Conservation (phyloP, 2,888 invertebrate genomes). For the Parnassius glacialis region DNA sequence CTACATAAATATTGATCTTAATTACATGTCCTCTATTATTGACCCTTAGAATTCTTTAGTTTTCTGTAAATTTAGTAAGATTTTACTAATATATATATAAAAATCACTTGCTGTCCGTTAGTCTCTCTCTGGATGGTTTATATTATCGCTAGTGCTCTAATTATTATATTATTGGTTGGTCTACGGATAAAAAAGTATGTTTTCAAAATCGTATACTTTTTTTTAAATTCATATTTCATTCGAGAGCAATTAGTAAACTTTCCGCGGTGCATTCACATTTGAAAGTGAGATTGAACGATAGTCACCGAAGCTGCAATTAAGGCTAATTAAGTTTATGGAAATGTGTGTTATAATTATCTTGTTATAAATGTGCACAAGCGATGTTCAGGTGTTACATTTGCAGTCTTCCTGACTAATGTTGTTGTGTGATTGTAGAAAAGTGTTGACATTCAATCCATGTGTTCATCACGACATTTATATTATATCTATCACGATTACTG, state of each 20-base stretch:
- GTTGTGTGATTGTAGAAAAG: slow-evolving; percentile 1
- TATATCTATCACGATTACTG: too few species aligned
- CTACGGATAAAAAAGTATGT: slow-evolving; percentile 9
- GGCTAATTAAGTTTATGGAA: slow-evolving; percentile 37
- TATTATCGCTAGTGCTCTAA: too few species aligned
- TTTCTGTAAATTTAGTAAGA: too few species aligned
- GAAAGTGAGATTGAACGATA: slow-evolving; percentile 37
- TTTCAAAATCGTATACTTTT: slow-evolving; percentile 10
- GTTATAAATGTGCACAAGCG: slow-evolving; percentile 30
- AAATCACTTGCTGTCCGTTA: too few species aligned
- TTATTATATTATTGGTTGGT: not conserved
- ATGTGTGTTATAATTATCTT: slow-evolving; percentile 33
- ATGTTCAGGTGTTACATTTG: slow-evolving; percentile 11
- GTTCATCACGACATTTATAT: too few species aligned
- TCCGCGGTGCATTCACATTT: slow-evolving; percentile 33
- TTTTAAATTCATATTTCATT: slow-evolving; percentile 18
- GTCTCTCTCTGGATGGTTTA: too few species aligned
- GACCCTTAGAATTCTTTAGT: too few species aligned
- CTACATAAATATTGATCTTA: too few species aligned
- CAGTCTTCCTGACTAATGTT: slow-evolving; percentile 17
- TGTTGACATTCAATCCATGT: too few species aligned
- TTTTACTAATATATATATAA: too few species aligned
- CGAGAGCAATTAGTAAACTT: slow-evolving; percentile 12
- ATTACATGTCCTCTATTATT: too few species aligned
- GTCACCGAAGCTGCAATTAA: slow-evolving; percentile 32